A percentile compares a stretch with the other conserved stretches of the same genome.
These are phyloP conservation scores for Liposcelis brunnea DNA, from an alignment of 2,888 invertebrate genomes.

Conservation along the genomic window DNA sequence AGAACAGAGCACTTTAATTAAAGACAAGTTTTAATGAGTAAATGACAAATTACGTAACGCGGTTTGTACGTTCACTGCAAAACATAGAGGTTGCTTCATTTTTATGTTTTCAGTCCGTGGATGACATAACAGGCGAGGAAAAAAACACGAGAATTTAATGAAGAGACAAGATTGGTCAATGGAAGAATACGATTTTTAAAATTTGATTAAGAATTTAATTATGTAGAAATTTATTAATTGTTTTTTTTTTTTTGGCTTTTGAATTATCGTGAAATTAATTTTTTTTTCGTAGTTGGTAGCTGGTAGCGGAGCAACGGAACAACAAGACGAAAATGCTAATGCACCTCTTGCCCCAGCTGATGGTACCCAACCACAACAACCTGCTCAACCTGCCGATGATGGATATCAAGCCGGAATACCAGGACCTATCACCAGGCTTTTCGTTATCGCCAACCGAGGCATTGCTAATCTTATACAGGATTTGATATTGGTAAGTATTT, in stretches of 20 bases:
- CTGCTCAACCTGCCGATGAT: constrained; percentile 25
- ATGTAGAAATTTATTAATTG: neutral
- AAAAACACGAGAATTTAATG: too few relatives aligned
- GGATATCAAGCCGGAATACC: constrained; percentile 68
- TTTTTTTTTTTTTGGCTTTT: constrained; percentile 7
- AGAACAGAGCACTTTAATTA: too few relatives aligned
- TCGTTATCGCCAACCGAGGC: constrained; percentile 74
- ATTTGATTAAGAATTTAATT: too few relatives aligned
- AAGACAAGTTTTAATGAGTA: too few relatives aligned
- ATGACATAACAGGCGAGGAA: too few relatives aligned
- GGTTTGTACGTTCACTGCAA: too few relatives aligned
- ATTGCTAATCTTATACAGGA: constrained; percentile 76
- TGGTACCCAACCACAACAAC: constrained; percentile 3
- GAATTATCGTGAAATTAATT: too few relatives aligned
- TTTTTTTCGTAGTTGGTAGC: constrained; percentile 48
- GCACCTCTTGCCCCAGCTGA: constrained; percentile 14
- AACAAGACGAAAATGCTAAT: constrained; percentile 34
- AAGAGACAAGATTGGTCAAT: too few relatives aligned
- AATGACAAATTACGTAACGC: too few relatives aligned
- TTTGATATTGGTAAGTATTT: constrained; percentile 55
- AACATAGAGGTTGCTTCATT: too few relatives aligned
- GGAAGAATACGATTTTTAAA: too few relatives aligned
- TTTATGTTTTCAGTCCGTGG: too few relatives aligned
- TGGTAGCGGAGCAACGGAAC: constrained; percentile 51
- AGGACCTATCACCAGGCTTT: constrained; percentile 70